phyloP scores from a whole-genome alignment of 2,888 invertebrate genomes.

The Sympetrum striolatum region DNA sequence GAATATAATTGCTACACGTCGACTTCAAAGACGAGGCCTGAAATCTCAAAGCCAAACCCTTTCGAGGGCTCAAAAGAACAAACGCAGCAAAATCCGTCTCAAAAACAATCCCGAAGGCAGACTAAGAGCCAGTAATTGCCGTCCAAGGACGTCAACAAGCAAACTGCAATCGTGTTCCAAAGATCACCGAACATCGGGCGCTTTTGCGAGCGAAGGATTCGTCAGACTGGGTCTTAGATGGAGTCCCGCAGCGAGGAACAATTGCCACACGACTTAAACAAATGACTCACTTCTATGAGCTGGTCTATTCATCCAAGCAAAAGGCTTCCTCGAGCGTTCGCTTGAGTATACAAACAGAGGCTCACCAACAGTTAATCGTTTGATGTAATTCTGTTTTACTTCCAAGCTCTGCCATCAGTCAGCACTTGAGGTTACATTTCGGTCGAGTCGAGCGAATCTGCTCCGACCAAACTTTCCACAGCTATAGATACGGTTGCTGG shows the following conservation, averaged over 20 bases:
- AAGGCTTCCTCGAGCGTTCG: neutral
- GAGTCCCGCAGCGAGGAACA: neutral
- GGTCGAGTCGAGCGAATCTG: too few relatives aligned
- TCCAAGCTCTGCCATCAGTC: too few relatives aligned
- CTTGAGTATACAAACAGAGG: neutral
- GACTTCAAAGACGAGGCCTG: too few relatives aligned
- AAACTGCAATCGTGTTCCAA: neutral
- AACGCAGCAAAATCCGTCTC: neutral
- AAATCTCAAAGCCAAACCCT: too few relatives aligned
- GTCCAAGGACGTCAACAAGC: neutral
- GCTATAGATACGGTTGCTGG: too few relatives aligned
- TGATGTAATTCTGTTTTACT: neutral
- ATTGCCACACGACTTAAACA: neutral
- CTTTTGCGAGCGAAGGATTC: neutral
- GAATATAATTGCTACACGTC: too few relatives aligned
- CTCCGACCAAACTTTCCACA: too few relatives aligned
- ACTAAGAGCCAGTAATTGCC: neutral
- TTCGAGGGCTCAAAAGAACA: neutral
- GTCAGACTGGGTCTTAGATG: neutral
- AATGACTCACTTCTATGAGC: neutral
- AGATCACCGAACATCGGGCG: neutral
- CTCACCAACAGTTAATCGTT: neutral
- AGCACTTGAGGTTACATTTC: too few relatives aligned
- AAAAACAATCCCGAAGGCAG: neutral
- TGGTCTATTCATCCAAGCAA: neutral